Evolutionary conservation across 2,797 vertebrate genomes (phyloP).

Genomic region (Potorous gilbertii): DNA sequence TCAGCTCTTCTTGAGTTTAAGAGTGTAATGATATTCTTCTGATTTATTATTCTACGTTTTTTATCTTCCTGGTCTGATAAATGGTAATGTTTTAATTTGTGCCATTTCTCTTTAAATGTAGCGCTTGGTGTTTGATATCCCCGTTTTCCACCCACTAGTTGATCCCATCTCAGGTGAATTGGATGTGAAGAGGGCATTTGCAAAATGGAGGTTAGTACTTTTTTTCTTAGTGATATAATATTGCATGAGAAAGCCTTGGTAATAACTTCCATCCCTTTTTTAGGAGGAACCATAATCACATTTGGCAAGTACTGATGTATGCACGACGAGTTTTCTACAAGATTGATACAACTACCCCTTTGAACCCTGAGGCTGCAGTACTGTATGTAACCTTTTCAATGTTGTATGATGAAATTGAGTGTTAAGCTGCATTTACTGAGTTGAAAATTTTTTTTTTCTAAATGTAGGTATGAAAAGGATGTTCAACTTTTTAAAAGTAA

Average conservation of each 20-base stretch:
- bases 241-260: neutral
- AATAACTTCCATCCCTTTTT: constrained; percentile 48
- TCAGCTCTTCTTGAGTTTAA: constrained; percentile 5
- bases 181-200: constrained; percentile 97
- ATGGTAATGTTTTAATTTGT: neutral
- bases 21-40: neutral
- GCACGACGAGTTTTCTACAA: constrained; percentile 98
- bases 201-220: constrained; percentile 94
- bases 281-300: constrained; percentile 98
- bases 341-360: constrained; percentile 93
- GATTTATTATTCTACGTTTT: neutral
- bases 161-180: constrained; percentile 96
- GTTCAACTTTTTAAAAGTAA: constrained; percentile 98
- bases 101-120: constrained; percentile 72
- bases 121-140: constrained; percentile 97
- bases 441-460: constrained; percentile 57
- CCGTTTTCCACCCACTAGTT: constrained; percentile 97
- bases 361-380: constrained; percentile 98
- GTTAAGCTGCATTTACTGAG: neutral
- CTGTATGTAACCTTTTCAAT: constrained; percentile 89
- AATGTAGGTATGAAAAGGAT: constrained; percentile 94
- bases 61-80: neutral
- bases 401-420: neutral
- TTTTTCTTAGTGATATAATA: rapidly evolving
- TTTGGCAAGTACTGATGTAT: constrained; percentile 99